Conservation (phyloP, 2,113 vertebrate genomes). For the Catharus fuscescens region DNA sequence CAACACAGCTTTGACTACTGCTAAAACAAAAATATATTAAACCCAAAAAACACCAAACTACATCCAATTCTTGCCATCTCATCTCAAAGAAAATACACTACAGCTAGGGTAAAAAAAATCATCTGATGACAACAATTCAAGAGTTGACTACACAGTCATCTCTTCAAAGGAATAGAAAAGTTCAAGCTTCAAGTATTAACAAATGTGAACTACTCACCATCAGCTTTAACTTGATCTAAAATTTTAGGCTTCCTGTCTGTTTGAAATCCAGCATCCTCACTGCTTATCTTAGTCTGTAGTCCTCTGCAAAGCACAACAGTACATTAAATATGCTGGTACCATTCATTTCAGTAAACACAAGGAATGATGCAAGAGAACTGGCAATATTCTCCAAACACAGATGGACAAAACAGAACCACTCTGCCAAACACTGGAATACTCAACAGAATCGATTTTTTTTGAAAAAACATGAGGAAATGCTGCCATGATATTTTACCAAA, state of each 20-base stretch:
- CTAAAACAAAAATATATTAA: not conserved
- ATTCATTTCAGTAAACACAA: constrained; percentile 55
- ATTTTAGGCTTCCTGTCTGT: constrained; percentile 30
- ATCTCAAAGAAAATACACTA: not conserved
- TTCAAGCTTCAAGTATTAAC: not conserved
- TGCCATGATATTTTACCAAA: constrained; percentile 41
- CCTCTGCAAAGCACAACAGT: constrained; percentile 71
- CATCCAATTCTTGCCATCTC: not conserved
- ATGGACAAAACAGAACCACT: constrained; percentile 59
- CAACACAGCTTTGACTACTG: not conserved
- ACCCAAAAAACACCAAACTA: fast-evolving
- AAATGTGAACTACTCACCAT: constrained; percentile 67
- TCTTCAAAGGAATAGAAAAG: not conserved
- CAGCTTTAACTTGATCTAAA: constrained; percentile 38
- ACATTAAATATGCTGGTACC: constrained; percentile 42
- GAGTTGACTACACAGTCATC: not conserved
- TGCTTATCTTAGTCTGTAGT: constrained; percentile 20
- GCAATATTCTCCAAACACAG: constrained; percentile 66
- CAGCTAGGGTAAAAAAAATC: not conserved
- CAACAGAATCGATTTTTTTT: not conserved
- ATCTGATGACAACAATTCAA: not conserved
- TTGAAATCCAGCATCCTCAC: constrained; percentile 22
- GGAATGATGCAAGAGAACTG: constrained; percentile 38
- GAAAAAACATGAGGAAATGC: not conserved
- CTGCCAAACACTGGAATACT: constrained; percentile 60